A percentile compares a stretch with the other conserved stretches of the same genome.
phyloP scores from a whole-genome alignment of 1,140 invertebrate genomes.

The Hirudo medicinalis region DNA sequence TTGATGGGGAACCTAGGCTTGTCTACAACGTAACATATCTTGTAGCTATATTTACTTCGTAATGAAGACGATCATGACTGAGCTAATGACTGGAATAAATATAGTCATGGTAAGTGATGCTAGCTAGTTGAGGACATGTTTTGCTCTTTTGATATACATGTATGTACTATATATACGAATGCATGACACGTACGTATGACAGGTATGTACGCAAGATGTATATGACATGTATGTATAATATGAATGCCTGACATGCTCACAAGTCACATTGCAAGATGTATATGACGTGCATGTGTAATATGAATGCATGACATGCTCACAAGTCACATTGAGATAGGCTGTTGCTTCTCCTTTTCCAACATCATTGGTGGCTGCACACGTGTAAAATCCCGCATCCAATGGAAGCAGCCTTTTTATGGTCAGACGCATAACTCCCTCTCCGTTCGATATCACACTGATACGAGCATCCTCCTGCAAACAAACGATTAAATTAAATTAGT shows the following conservation, averaged over 20 bases:
- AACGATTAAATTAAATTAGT: too few relatives aligned
- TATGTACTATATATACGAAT: too few relatives aligned
- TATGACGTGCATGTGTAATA: too few relatives aligned
- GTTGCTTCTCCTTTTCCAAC: slow-evolving; percentile 49
- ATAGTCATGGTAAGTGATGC: too few relatives aligned
- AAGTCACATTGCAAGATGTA: slow-evolving; percentile 3
- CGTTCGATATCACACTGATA: neutral
- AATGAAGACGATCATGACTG: too few relatives aligned
- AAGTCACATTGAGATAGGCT: slow-evolving; percentile 11
- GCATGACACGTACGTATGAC: too few relatives aligned
- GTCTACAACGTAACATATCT: slow-evolving; percentile 19
- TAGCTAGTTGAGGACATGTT: too few relatives aligned
- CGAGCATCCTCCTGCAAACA: neutral
- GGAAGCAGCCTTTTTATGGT: slow-evolving; percentile 45
- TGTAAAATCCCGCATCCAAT: slow-evolving; percentile 72
- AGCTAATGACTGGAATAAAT: too few relatives aligned
- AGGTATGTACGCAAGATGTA: too few relatives aligned
- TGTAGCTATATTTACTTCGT: neutral
- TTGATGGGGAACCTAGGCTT: slow-evolving; percentile 23
- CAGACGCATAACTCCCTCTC: neutral
- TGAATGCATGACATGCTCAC: neutral
- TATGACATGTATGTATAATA: too few relatives aligned
- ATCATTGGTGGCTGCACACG: slow-evolving; percentile 65
- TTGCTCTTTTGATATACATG: too few relatives aligned
- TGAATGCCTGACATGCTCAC: neutral